Conservation (phyloP, 2,797 vertebrate species). For the Nyctalus aviator region DNA sequence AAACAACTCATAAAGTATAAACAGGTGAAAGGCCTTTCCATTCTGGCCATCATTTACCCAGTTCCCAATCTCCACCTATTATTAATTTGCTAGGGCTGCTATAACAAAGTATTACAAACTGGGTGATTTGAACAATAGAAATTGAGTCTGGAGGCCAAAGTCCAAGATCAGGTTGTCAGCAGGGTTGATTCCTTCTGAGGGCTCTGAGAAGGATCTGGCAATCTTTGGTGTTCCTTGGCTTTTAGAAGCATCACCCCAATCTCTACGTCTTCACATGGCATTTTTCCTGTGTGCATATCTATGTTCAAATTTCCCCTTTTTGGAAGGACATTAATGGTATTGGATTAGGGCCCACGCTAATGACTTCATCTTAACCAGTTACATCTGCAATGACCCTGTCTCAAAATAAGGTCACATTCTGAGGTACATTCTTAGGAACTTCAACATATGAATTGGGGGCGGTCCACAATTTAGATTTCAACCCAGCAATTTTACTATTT, state of each 20-base stretch:
- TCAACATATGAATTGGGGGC: not conserved
- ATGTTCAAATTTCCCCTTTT: not conserved
- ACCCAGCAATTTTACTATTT: not conserved
- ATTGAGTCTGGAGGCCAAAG: not conserved
- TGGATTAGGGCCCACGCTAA: not conserved
- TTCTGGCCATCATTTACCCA: not conserved
- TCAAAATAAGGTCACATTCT: not conserved
- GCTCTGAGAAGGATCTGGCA: not conserved
- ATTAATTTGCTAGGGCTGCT: not conserved
- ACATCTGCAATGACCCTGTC: not conserved
- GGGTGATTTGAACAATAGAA: not conserved
- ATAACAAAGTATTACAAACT: not conserved
- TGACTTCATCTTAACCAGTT: not conserved
- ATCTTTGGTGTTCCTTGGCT: not conserved
- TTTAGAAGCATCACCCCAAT: not conserved
- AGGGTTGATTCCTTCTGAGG: not conserved
- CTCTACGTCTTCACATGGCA: not conserved
- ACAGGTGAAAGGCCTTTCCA: not conserved
- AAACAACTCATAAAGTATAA: constrained; percentile 12
- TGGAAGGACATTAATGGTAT: not conserved
- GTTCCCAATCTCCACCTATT: not conserved
- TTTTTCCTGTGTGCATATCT: not conserved
- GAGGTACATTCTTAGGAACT: not conserved
- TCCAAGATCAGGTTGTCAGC: not conserved
- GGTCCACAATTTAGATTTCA: not conserved